These are phyloP conservation scores for Podarcis lilfordi DNA, from an alignment of 2,797 vertebrate genomes.

Conservation along the genomic window DNA sequence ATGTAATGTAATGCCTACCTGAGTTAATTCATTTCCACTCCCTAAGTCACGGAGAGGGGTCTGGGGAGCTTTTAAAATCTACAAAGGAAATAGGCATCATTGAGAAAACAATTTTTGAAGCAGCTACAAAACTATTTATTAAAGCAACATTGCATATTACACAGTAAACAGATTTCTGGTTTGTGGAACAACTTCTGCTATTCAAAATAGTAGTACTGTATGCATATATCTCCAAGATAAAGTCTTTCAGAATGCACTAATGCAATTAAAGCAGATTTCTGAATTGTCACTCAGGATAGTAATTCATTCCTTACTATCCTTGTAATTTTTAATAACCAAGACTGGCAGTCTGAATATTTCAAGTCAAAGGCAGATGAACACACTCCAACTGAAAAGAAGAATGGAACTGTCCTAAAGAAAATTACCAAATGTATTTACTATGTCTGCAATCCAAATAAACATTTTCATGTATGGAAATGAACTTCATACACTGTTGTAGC, in stretches of 20 bases:
- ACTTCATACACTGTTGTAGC: neutral
- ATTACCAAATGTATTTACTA: neutral
- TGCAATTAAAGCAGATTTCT: neutral
- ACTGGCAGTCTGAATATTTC: neutral
- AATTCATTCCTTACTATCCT: neutral
- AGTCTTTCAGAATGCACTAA: neutral
- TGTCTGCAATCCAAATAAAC: neutral
- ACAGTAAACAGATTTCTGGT: neutral
- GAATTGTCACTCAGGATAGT: neutral
- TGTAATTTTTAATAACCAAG: neutral
- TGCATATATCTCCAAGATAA: neutral
- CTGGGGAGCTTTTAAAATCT: slow-evolving; percentile 82
- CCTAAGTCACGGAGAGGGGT: slow-evolving; percentile 77
- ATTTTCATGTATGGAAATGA: neutral
- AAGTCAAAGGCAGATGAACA: neutral
- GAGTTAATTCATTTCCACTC: slow-evolving; percentile 72
- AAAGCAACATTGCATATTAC: neutral
- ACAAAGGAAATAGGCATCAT: slow-evolving; percentile 2
- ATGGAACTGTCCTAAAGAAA: neutral
- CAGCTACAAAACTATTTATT: neutral
- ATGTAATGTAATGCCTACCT: slow-evolving; percentile 55
- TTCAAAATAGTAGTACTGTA: neutral
- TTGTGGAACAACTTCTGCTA: neutral
- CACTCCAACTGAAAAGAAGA: neutral
- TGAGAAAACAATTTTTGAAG: slow-evolving; percentile 41